Conservation (phyloP, 2,797 vertebrate species). For the Periophthalmus magnuspinnatus region DNA sequence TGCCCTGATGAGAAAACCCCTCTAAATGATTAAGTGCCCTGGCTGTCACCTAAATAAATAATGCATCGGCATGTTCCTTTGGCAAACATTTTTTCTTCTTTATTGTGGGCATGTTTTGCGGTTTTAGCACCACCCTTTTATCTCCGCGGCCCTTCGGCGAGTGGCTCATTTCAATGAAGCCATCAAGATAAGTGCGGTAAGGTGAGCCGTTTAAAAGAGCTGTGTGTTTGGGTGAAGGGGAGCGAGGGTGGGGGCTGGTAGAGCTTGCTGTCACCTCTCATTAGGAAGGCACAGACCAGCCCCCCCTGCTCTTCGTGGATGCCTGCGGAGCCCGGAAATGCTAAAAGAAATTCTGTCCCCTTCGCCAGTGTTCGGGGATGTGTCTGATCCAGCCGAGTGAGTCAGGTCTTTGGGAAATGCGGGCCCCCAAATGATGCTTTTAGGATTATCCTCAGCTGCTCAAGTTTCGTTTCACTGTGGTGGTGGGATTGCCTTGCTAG, state of each 20-base stretch:
- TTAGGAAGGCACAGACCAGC: conserved; percentile 75
- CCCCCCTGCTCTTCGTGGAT: conserved; percentile 41
- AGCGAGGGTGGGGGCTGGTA: conserved; percentile 59
- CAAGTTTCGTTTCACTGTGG: conserved; percentile 55
- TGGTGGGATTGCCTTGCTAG: conserved; percentile 23
- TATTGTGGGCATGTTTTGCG: conserved; percentile 44
- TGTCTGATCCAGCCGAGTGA: conserved; percentile 48
- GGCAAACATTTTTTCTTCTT: conserved; percentile 31
- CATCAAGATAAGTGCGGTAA: conserved; percentile 27
- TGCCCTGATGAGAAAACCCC: conserved; percentile 57
- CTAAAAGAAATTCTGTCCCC: conserved; percentile 33
- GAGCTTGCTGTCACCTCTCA: conserved; percentile 74
- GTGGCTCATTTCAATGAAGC: conserved; percentile 37
- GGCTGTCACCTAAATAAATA: conserved; percentile 75
- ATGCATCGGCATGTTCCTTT: conserved; percentile 55
- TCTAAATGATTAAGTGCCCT: conserved; percentile 69
- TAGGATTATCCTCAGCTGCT: conserved; percentile 62
- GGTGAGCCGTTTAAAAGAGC: conserved; percentile 46
- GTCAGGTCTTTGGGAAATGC: conserved; percentile 55
- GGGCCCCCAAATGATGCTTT: conserved; percentile 62
- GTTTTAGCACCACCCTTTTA: conserved; percentile 12
- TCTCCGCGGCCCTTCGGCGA: conserved; percentile 25
- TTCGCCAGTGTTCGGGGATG: conserved; percentile 31
- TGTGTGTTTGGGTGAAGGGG: conserved; percentile 20
- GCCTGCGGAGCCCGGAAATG: conserved; percentile 41